Evolutionary conservation across 1,140 invertebrate species (phyloP).

Genomic region (Sitodiplosis mosellana): DNA sequence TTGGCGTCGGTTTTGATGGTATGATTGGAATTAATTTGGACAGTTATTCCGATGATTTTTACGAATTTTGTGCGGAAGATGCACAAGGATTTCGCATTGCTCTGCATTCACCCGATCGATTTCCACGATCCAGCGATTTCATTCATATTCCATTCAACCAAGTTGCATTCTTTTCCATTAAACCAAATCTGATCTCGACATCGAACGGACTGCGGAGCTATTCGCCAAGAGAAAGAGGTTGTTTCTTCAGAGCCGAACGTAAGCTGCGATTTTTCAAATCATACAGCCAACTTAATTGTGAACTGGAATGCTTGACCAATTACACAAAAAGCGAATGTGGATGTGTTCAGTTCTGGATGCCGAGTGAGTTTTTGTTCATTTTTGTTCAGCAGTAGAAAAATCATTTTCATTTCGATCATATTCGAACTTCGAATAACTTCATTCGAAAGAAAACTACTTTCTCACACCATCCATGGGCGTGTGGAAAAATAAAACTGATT

Average conservation of each 20-base stretch:
- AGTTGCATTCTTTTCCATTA: conserved; percentile 32
- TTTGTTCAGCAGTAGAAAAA: too few relatives aligned
- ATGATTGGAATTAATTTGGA: conserved; percentile 37
- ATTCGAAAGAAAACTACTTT: too few relatives aligned
- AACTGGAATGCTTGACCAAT: conserved; percentile 57
- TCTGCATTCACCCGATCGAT: conserved; percentile 29
- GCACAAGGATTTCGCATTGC: conserved; percentile 48
- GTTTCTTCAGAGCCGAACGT: conserved; percentile 40
- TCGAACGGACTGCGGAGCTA: conserved; percentile 28
- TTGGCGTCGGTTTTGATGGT: conserved; percentile 36
- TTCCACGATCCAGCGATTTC: conserved; percentile 34
- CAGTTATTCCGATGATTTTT: conserved; percentile 35
- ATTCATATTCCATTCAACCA: conserved; percentile 30
- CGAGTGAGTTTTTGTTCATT: conserved; percentile 19
- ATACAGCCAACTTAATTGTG: conserved; percentile 58
- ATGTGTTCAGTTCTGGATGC: conserved; percentile 34
- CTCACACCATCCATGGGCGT: too few relatives aligned
- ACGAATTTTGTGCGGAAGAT: conserved; percentile 44
- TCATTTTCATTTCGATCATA: too few relatives aligned
- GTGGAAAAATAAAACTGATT: too few relatives aligned
- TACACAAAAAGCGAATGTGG: conserved; percentile 34
- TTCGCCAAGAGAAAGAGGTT: conserved; percentile 32
- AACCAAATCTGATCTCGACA: conserved; percentile 42
- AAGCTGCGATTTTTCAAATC: conserved; percentile 41
- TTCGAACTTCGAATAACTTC: too few relatives aligned